Base-by-base conservation (phyloP, 2,113 vertebrate species). In the Potamarius usumacintae region DNA sequence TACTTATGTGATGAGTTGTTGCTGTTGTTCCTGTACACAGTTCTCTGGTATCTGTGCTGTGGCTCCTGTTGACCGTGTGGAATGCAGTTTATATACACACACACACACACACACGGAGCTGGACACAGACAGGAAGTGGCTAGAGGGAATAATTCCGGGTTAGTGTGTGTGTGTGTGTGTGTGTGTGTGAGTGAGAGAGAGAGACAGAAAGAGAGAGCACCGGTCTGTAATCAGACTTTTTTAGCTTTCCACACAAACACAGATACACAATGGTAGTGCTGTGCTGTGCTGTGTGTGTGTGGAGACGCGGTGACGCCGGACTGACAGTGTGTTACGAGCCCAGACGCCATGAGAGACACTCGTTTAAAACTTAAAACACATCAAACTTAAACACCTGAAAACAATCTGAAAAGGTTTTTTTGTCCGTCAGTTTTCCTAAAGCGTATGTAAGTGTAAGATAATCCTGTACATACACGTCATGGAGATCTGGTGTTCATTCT, bases 1-100 rank as follows among this genome's bases (percentile, higher is more conserved):
- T 90, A 87, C 87, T 84, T 85, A 63, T 69, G 80, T 85, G 83
- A 88, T 90, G 86, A 88, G 86, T 78, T 50, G 80, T 27, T 76
- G 34, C 86, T 84, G 6, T 22, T 50, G 52, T 85, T 67, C 71
- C 78, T 89, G 50, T 77, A 65, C 65, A 11, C 85, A 42, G 65
- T 27, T 30, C 88, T 80, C 63, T 67, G 63, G 48, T 78, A 80
- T 87, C 48, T 84, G 55, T 65, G 8, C 63, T n/a, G 25, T 62
- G 78, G 82, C 5, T 74, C 86, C 78, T 71, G 71, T 67, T 85
- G 52, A 67, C 71, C 25, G 62, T 71, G 25, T 80, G 74, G 89
- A 88, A 88, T 58, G 63, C 62, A 82, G 34, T 84, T 72, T 67
- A 86, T n/a, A 72, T 11, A 48, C 69, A 8, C 69, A 42, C 15